Conservation (phyloP, 2,113 vertebrate species). For the Psettodes erumei region DNA sequence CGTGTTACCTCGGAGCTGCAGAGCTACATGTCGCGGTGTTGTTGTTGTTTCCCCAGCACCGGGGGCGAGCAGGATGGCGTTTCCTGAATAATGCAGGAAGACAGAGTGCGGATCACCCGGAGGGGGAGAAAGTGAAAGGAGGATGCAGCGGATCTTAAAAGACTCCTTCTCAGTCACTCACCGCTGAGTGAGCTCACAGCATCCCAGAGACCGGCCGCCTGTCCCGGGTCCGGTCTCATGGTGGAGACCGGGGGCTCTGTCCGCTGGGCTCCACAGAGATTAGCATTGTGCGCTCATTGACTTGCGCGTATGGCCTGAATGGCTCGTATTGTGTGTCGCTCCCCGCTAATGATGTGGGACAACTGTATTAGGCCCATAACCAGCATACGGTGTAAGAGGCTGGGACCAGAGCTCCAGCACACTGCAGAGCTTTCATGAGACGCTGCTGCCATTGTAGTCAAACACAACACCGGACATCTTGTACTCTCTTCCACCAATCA, state of each 20-base stretch:
- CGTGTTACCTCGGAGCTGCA: too few relatives aligned
- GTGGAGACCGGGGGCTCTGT: conserved; percentile 21
- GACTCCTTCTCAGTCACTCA: conserved; percentile 38
- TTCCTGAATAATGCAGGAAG: conserved; percentile 75
- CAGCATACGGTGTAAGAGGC: conserved; percentile 63
- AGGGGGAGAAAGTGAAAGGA: conserved; percentile 27
- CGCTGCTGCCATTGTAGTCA: conserved; percentile 28
- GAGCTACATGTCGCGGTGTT: conserved; percentile 20
- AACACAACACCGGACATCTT: background rate
- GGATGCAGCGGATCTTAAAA: conserved; percentile 49
- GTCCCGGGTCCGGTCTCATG: conserved; percentile 39
- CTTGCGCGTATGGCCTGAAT: conserved; percentile 61
- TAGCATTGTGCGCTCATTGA: conserved; percentile 60
- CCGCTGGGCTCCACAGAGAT: conserved; percentile 47
- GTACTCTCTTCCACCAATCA: background rate
- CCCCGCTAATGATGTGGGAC: conserved; percentile 48
- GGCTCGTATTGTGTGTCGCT: conserved; percentile 63
- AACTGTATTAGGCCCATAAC: conserved; percentile 44
- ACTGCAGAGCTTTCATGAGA: conserved; percentile 41
- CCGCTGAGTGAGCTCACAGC: too few relatives aligned
- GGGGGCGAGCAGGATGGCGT: conserved; percentile 44
- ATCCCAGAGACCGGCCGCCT: conserved; percentile 8
- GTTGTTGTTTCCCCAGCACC: conserved; percentile 45
- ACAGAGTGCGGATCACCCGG: conserved; percentile 50
- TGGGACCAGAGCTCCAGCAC: conserved; percentile 39